Evolutionary conservation across 2,888 invertebrate species (phyloP), one percentile per base, ranked within the genome.

Genomic region (Lapara coniferarum): DNA sequence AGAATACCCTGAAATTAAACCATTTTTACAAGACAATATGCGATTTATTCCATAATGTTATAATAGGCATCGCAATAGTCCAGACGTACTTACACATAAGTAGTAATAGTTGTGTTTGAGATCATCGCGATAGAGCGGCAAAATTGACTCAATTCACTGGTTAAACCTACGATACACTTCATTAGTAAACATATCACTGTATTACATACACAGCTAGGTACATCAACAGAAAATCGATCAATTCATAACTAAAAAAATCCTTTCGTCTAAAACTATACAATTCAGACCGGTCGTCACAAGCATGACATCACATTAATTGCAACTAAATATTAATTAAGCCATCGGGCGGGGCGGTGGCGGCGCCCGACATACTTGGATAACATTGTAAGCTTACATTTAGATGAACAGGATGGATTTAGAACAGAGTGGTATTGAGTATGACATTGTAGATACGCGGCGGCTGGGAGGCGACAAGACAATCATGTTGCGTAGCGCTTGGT

Each of bases 401-500:
- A 84, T 89, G 84, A 85, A 86, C 78, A 85, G 90, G 89, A 90
- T 91, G 91, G 89, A 88, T 86, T 89, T 85, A 88, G 84, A 90
- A 89, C 85, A 88, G 85, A 86, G 87, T 85, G 87, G 88, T 88
- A 82, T 84, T 79, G 90, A 91, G 92, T 91, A 89, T 87, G 88
- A 87, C 85, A 83, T 76, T 85, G 81, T 81, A 78, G 76, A 80
- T 84, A 84, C 82, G 67, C 80, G 79, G 85, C 79, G 81, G 85
- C 81, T 78, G 77, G 80, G 73, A 59, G 73, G 72, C 69, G 80
- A 81, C 84, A 80, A 86, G 70, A 86, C 79, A 94, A 95, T 97
- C 97, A 98, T 96, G 98, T 98, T 79, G 98, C 98, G 87, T 98
- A 99, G 85, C 99, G 96, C 93, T 99, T 99, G 89, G 99, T 99